Evolutionary conservation across 2,888 invertebrate species (phyloP), one percentile per base, ranked within the genome.

Genomic region (Perithous albicinctus): DNA sequence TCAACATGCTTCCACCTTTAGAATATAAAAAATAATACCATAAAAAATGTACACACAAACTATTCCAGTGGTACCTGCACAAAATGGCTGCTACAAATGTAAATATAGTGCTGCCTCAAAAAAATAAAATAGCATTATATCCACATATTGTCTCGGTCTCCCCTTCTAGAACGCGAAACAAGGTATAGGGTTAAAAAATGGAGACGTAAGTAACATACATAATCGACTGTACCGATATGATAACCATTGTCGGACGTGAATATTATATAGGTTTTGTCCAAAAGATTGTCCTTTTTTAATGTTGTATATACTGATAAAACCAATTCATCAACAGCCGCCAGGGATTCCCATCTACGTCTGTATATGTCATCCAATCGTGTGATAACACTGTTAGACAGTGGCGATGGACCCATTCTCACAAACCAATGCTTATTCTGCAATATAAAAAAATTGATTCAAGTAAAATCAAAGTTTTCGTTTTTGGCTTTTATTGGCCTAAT

Each of bases 201-300:
- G n/a, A 48, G 8, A 63, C 18, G 26, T 61, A 35, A 35, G 18
- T 8, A 1, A 38, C 54, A 18, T 46, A 48, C 20, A 10, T 3
- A 20, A 48, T 48, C 20, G 48, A 15, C 41, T 10, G 8, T 91
- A 96, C 97, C 97, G 86, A 98, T 94, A 93, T 98, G 98, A 92
- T 96, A 98, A 23, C 98, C 98, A 93, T 98, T 97, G 90, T 98
- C 98, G 0, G 98, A 98, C 0, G 97, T 96, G 88, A 95, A 97
- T 67, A 98, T 95, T 0, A 98, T 90, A 87, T 96, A 98, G 0
- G 98, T 98, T 85, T 97, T 94, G 0, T 96, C 93, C 4, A 97
- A 88, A 0, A 96, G 80, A 0, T 93, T 91, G 1, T 93, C 92
- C 0, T 90, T 88, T 38, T 95, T 93, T 26, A 98, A 90, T 0